Evolutionary conservation across 2,113 vertebrate species (phyloP), one percentile per base, ranked within the genome.

Genomic region (Cyrtonyx montezumae): DNA sequence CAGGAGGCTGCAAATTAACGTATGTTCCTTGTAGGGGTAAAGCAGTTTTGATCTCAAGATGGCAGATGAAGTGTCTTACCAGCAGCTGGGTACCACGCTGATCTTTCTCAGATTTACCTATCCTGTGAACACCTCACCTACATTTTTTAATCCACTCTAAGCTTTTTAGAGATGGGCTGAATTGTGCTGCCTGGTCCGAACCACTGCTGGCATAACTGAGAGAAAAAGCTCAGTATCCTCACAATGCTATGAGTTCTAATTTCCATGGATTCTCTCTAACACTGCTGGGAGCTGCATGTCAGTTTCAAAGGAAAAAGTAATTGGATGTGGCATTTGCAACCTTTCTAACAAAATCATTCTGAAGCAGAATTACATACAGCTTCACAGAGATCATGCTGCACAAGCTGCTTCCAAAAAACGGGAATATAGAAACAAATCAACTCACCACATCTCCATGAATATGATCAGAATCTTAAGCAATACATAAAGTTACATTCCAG

Each of bases 111-210:
- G 15, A 37, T 48, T 61, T 59, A 66, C 5, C 45, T 61, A 18
- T 26, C 40, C 36, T 48, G 26, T 0, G 0, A 75, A n/a, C 49
- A 84, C 19, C 46, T 43, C 26, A 9, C 32, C 46, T 1, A 0
- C 40, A 43, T n/a, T 40, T 51, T 51, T 51, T 51, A 51, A 67
- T 7, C 65, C 42, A 71, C n/a, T 20, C 63, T 67, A 32, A 49
- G n/a, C 71, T 26, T 65, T 65, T 76, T 8, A 76, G 34, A 43
- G 13, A 56, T 0, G 1, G 30, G 9, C 5, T 36, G 37, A 77
- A 62, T 7, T 53, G 32, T 15, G 7, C 61, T 14, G 37, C 49
- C 26, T 42, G 68, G n/a, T 45, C 46, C 46, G 36, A 81, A 18
- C 7, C 32, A 56, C 46, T 53, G 74, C 48, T 59, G 1, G 0